Conservation (phyloP, 2,888 invertebrate genomes). For the Drosophila subquinaria region DNA sequence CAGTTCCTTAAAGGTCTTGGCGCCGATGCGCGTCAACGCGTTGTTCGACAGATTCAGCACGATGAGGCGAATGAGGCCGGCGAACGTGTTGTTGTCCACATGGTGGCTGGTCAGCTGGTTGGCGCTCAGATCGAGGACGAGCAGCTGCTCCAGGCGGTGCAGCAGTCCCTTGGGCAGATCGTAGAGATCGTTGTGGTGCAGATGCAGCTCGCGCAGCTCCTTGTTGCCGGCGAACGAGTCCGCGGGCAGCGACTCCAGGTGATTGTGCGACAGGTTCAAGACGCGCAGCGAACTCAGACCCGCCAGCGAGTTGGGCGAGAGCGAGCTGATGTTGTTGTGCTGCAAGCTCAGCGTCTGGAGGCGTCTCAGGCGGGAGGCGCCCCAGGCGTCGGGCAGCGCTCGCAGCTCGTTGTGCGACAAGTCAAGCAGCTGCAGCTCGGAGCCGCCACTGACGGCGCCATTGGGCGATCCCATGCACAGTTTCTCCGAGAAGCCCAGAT, state of each 20-base stretch:
- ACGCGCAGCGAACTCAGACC: slow-evolving; percentile 92
- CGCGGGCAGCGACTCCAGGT: slow-evolving; percentile 92
- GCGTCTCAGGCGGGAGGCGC: slow-evolving; percentile 91
- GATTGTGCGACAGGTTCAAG: slow-evolving; percentile 94
- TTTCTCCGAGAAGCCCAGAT: slow-evolving; percentile 89
- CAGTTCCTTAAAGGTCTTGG: slow-evolving; percentile 93
- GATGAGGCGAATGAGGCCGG: slow-evolving; percentile 93
- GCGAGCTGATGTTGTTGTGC: slow-evolving; percentile 92
- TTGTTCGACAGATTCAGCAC: slow-evolving; percentile 95
- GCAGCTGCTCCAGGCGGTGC: slow-evolving; percentile 92
- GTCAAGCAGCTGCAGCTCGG: slow-evolving; percentile 91
- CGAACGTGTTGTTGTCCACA: slow-evolving; percentile 93
- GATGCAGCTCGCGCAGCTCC: slow-evolving; percentile 92
- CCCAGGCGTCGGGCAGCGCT: slow-evolving; percentile 90
- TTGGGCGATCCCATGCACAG: slow-evolving; percentile 75
- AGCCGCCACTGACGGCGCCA: slow-evolving; percentile 87
- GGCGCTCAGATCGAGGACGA: slow-evolving; percentile 93
- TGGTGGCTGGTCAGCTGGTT: slow-evolving; percentile 94
- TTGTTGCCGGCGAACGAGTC: slow-evolving; percentile 92
- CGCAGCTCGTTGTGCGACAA: slow-evolving; percentile 93
- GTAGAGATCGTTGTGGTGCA: slow-evolving; percentile 94
- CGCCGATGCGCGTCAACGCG: slow-evolving; percentile 93
- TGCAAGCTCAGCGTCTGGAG: slow-evolving; percentile 92
- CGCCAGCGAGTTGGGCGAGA: slow-evolving; percentile 92
- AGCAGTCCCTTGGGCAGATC: slow-evolving; percentile 93